A percentile compares a stretch with the other conserved stretches of the same genome.
Evolutionary conservation across 1,140 invertebrate species (phyloP).

Genomic region (Olivierus martensii): DNA sequence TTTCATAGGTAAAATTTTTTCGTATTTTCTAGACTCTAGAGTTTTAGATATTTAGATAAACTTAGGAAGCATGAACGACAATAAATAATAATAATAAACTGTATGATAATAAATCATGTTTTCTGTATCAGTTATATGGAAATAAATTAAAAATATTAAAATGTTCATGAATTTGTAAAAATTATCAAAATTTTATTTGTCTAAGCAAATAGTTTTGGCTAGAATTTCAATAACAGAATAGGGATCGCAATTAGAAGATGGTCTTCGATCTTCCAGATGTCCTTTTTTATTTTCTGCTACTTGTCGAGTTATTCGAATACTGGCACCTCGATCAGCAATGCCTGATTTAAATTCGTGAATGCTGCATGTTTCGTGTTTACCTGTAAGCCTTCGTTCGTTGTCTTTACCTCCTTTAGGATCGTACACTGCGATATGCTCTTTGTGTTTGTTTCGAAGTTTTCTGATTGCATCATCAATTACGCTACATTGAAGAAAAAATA

Average conservation of each 20-base stretch:
- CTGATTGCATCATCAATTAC: no score
- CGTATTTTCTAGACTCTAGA: no score
- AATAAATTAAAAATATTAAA: no score
- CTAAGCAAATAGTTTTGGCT: constrained; percentile 51
- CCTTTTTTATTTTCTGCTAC: constrained; percentile 71
- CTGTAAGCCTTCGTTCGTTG: constrained; percentile 68
- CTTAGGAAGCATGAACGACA: no score
- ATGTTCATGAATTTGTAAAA: no score
- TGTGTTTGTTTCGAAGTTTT: no score
- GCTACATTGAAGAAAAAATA: no score
- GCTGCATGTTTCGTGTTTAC: constrained; percentile 29
- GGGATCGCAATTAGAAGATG: constrained; percentile 86
- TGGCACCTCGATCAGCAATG: constrained; percentile 37
- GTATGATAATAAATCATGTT: no score
- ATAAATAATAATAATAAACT: no score
- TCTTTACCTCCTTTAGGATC: constrained; percentile 64
- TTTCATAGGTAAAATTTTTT: no score
- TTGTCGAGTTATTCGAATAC: constrained; percentile 35
- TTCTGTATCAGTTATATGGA: no score
- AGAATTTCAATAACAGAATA: constrained; percentile 60
- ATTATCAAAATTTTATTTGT: constrained; percentile 34
- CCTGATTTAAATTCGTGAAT: constrained; percentile 23
- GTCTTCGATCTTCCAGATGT: constrained; percentile 85
- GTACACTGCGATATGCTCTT: constrained; percentile 67
- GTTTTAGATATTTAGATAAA: no score